phyloP scores from a whole-genome alignment of 2,797 vertebrate genomes.

The Heliangelus exortis region DNA sequence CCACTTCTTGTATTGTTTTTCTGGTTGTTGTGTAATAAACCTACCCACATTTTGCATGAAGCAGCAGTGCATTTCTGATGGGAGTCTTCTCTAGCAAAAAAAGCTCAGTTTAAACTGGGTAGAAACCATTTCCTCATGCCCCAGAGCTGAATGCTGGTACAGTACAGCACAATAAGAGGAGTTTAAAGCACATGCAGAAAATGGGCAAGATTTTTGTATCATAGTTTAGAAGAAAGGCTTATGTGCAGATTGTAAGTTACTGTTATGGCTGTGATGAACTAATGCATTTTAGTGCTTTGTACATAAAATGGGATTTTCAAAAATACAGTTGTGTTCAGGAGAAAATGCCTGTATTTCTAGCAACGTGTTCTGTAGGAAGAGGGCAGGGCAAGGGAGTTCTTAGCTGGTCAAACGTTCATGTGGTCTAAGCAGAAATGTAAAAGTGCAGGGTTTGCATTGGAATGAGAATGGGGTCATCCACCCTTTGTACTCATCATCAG shows the following conservation, averaged over 20 bases:
- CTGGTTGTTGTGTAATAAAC: background rate
- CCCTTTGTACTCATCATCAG: constrained; percentile 87
- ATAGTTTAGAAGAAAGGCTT: background rate
- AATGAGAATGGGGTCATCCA: constrained; percentile 88
- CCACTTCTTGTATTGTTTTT: background rate
- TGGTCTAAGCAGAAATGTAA: constrained; percentile 76
- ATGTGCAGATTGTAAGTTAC: background rate
- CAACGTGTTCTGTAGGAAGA: constrained; percentile 45
- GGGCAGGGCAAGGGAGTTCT: constrained; percentile 48
- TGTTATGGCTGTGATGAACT: constrained; percentile 40
- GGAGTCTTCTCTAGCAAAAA: background rate
- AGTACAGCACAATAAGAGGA: background rate
- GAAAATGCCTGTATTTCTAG: constrained; percentile 61
- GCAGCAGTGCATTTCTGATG: background rate
- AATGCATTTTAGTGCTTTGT: constrained; percentile 40
- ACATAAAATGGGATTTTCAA: constrained; percentile 19
- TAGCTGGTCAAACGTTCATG: constrained; percentile 52
- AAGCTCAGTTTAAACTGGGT: background rate
- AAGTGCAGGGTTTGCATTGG: constrained; percentile 80
- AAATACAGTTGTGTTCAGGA: constrained; percentile 26
- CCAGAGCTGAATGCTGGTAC: background rate
- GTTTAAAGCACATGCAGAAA: background rate
- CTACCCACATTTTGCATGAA: background rate
- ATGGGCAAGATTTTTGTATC: constrained; percentile 16
- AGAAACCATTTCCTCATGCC: background rate